Conservation (phyloP, 2,797 vertebrate genomes). For the Karalla daura region DNA sequence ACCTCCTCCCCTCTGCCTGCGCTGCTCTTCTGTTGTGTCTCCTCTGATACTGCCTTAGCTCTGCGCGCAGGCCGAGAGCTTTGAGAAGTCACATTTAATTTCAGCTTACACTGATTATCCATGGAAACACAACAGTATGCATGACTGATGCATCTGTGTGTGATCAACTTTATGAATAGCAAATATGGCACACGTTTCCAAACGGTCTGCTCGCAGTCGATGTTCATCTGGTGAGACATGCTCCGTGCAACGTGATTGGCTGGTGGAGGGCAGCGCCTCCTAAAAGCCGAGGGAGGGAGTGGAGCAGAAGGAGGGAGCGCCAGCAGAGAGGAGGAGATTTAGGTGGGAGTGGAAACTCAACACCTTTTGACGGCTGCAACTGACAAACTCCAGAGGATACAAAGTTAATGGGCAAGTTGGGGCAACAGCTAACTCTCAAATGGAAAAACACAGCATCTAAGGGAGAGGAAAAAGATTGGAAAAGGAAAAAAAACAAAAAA, state of each 20-base stretch:
- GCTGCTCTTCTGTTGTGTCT: conserved; percentile 43
- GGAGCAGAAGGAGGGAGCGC: conserved; percentile 52
- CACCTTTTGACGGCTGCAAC: conserved; percentile 64
- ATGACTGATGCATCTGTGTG: conserved; percentile 45
- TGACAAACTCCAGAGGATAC: conserved; percentile 71
- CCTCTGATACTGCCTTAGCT: conserved; percentile 31
- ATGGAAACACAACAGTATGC: conserved; percentile 42
- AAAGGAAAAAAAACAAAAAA: background rate
- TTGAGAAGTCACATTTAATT: conserved; percentile 18
- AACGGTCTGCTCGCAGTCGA: conserved; percentile 45
- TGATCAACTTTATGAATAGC: conserved; percentile 59
- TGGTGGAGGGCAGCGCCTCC: conserved; percentile 70
- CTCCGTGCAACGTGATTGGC: conserved; percentile 68
- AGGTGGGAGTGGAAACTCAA: conserved; percentile 70
- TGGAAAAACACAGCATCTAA: conserved; percentile 45
- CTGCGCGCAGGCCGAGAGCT: conserved; percentile 8
- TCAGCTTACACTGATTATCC: conserved; percentile 33
- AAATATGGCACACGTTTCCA: conserved; percentile 56
- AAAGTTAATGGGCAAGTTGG: conserved; percentile 65
- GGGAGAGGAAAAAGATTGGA: conserved; percentile 15
- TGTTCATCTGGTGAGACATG: conserved; percentile 59
- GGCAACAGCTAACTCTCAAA: conserved; percentile 55
- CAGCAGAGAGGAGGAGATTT: conserved; percentile 63
- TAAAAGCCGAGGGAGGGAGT: conserved; percentile 62
- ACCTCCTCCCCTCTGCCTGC: conserved; percentile 57